Percentiles rank a stretch among this genome's conserved stretches.
phyloP scores from a whole-genome alignment of 2,113 vertebrate species.

The Hippocampus zosterae region DNA sequence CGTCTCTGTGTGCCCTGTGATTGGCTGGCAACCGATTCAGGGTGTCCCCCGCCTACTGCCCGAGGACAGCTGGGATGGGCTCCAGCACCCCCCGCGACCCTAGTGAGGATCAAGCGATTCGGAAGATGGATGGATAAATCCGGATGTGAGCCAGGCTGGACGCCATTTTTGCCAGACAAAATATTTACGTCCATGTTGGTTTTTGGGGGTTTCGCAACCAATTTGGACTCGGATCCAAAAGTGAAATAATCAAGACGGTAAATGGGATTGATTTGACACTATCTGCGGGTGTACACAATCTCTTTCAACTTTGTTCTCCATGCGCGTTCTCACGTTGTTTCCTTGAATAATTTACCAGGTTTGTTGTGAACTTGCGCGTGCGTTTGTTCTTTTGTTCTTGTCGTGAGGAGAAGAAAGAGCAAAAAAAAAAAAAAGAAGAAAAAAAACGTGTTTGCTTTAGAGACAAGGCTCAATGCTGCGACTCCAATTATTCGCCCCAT shows the following conservation, averaged over 20 bases:
- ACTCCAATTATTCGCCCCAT: constrained; percentile 74
- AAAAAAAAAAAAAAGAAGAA: neutral
- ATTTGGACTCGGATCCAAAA: neutral
- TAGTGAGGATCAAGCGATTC: too few species aligned
- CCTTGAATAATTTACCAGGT: neutral
- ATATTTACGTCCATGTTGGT: too few species aligned
- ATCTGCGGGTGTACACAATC: neutral
- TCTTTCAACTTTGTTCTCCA: neutral
- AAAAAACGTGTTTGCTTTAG: constrained; percentile 52
- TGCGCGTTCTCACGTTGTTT: neutral
- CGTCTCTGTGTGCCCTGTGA: too few species aligned
- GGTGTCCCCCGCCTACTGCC: too few species aligned
- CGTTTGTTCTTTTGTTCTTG: constrained; percentile 13
- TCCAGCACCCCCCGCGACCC: too few species aligned
- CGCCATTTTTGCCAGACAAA: neutral
- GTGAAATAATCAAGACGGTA: neutral
- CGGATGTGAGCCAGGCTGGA: neutral
- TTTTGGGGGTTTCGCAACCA: too few species aligned
- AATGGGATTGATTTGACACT: neutral
- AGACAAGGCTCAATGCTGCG: constrained; percentile 56
- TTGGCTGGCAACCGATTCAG: too few species aligned
- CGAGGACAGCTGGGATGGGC: too few species aligned
- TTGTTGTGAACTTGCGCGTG: constrained; percentile 3
- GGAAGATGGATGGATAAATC: too few species aligned
- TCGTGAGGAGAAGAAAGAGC: constrained; percentile 5